Conservation (phyloP, 2,113 vertebrate genomes). For the Desmodus rotundus region DNA sequence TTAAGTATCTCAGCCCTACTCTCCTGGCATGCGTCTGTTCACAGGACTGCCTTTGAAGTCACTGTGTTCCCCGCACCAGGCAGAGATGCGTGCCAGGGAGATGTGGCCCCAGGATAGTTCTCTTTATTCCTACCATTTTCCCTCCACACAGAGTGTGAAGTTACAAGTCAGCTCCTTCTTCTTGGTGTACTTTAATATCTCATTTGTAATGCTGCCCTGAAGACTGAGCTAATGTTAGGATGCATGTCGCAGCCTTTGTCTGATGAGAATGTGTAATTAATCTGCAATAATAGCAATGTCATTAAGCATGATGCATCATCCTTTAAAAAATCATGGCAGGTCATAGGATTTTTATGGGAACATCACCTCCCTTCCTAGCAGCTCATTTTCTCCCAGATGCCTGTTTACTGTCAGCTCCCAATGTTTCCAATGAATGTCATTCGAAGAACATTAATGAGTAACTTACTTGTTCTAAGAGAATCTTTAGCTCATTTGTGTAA, state of each 20-base stretch:
- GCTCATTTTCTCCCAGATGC: not conserved
- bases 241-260: not conserved
- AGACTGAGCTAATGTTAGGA: not conserved
- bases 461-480: not conserved
- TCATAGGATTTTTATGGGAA: not conserved
- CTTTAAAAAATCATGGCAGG: not conserved
- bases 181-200: slow-evolving; percentile 2
- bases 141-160: slow-evolving; percentile 49
- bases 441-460: not conserved
- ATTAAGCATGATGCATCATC: not conserved
- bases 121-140: not conserved
- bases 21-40: slow-evolving; percentile 24
- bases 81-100: slow-evolving; percentile 14
- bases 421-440: not conserved
- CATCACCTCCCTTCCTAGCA: not conserved
- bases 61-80: not conserved
- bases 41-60: slow-evolving; percentile 49
- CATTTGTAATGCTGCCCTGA: not conserved
- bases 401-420: not conserved
- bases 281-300: not conserved
- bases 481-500: not conserved
- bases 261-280: not conserved
- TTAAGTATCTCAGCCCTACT: not conserved
- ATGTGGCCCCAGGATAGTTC: not conserved
- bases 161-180: slow-evolving; percentile 52